phyloP scores from a whole-genome alignment of 2,113 vertebrate genomes.

The Dipodomys spectabilis region DNA sequence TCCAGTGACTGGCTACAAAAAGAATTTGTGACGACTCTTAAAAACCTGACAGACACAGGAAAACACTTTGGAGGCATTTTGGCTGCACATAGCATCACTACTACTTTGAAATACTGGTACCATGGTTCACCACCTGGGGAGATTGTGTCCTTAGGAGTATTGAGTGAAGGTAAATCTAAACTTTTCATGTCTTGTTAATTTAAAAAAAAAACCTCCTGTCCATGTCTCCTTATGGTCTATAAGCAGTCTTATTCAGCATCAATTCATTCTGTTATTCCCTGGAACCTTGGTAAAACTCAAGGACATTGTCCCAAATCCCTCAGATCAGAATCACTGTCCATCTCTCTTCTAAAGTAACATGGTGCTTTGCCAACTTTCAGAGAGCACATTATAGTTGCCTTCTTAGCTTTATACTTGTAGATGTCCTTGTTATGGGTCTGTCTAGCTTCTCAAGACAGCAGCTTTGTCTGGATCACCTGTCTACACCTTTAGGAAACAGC shows the following conservation, averaged over 20 bases:
- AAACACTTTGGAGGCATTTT: slow-evolving; percentile 82
- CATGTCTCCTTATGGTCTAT: not conserved
- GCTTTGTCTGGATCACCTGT: not conserved
- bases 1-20: slow-evolving; percentile 89
- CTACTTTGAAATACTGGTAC: slow-evolving; percentile 90
- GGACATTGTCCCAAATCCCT: not conserved
- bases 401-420: not conserved
- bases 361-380: not conserved
- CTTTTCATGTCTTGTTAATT: not conserved
- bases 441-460: not conserved
- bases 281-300: not conserved
- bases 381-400: not conserved
- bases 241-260: not conserved
- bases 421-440: not conserved
- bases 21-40: slow-evolving; percentile 85
- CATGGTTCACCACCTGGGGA: slow-evolving; percentile 83
- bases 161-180: slow-evolving; percentile 87
- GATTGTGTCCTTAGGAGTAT: slow-evolving; percentile 91
- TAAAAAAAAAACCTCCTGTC: not conserved
- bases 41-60: slow-evolving; percentile 57
- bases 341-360: not conserved
- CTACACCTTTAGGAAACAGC: not conserved
- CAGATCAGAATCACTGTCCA: not conserved
- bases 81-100: slow-evolving; percentile 86
- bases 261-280: not conserved